Conservation (phyloP, 2,797 vertebrate genomes). For the Pseudochirops corinnae region DNA sequence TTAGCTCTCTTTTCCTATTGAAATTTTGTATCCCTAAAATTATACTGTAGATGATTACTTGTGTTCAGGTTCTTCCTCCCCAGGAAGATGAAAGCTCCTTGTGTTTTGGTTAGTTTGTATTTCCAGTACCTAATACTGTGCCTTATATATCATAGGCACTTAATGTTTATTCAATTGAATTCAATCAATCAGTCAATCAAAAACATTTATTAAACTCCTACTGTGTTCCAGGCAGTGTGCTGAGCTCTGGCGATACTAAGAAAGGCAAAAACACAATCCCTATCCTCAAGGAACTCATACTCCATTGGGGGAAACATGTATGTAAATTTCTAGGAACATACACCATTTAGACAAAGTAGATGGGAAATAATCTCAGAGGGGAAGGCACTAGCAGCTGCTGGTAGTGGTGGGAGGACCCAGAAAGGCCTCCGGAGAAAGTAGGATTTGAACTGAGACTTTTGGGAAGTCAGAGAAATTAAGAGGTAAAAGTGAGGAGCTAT, state of each 20-base stretch:
- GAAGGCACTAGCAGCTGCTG: not conserved
- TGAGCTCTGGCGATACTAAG: not conserved
- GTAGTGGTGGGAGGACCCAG: not conserved
- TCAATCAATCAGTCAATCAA: not conserved
- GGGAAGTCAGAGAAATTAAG: not conserved
- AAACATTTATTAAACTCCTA: not conserved
- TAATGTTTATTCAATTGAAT: not conserved
- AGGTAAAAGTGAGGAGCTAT: not conserved
- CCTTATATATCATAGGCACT: not conserved
- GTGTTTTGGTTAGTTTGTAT: not conserved
- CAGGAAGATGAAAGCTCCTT: not conserved
- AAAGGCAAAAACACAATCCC: not conserved
- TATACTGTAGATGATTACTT: not conserved
- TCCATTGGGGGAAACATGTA: not conserved
- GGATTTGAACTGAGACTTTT: not conserved
- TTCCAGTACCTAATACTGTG: not conserved
- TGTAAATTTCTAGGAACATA: not conserved
- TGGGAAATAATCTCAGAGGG: not conserved
- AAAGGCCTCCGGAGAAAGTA: not conserved
- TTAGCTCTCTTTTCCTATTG: not conserved
- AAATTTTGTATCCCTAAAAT: not conserved
- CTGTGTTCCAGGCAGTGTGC: not conserved
- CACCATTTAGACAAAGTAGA: not conserved
- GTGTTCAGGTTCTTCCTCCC: not conserved
- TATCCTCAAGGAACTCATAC: not conserved